Evolutionary conservation across 2,797 vertebrate genomes (phyloP).

Genomic region (Simalia tracyae): DNA sequence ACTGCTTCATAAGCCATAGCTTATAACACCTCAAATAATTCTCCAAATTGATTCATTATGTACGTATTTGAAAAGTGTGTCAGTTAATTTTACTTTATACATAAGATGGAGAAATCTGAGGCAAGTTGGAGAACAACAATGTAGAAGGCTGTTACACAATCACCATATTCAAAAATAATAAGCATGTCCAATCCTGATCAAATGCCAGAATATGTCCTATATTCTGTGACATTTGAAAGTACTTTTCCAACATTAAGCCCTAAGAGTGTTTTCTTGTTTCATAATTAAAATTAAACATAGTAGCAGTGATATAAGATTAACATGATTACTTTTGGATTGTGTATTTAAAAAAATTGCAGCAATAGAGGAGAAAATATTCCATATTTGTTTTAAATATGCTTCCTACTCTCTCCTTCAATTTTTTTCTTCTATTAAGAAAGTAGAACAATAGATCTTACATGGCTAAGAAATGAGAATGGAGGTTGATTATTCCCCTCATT

Average conservation of each 20-base stretch:
- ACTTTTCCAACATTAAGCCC: neutral
- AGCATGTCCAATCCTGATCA: neutral
- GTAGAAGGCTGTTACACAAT: neutral
- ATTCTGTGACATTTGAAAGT: neutral
- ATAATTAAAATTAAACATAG: neutral
- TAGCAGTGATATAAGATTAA: neutral
- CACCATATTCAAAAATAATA: neutral
- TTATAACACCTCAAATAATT: neutral
- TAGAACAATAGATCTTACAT: neutral
- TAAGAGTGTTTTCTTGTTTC: neutral
- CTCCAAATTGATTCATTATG: neutral
- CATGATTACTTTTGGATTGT: neutral
- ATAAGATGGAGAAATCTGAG: neutral
- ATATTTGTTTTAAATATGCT: neutral
- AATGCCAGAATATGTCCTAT: neutral
- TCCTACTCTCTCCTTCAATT: neutral
- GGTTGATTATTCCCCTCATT: neutral
- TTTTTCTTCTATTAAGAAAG: neutral
- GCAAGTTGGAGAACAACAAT: neutral
- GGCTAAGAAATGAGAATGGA: neutral
- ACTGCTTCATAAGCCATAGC: neutral
- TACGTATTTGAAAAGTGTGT: neutral
- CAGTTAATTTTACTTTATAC: neutral
- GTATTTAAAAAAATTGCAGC: neutral
- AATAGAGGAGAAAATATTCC: neutral